phyloP scores from a whole-genome alignment of 2,113 vertebrate genomes.

The Cromileptes altivelis region DNA sequence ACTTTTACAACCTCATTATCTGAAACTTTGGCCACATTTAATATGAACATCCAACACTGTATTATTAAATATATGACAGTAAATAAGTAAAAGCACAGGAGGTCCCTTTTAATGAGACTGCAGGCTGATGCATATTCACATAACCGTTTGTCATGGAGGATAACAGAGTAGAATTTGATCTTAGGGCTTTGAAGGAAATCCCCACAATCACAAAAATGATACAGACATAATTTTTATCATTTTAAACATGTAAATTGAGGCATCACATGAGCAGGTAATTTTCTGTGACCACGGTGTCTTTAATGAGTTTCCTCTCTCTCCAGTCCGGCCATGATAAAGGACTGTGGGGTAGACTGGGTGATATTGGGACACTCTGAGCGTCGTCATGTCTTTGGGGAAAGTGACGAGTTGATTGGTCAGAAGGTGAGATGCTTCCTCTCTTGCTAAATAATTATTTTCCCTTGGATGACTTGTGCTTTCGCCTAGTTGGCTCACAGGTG shows the following conservation, averaged over 20 bases:
- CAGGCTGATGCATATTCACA: neutral
- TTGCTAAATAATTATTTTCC: no score
- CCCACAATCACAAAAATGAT: neutral
- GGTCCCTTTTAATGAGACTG: neutral
- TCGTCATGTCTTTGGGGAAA: conserved; percentile 93
- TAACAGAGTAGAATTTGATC: no score
- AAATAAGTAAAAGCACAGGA: no score
- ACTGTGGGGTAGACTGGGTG: conserved; percentile 91
- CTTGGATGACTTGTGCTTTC: no score
- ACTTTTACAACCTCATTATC: no score
- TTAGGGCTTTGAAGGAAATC: neutral
- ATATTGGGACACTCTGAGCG: conserved; percentile 94
- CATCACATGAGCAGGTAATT: neutral
- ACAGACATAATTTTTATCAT: no score
- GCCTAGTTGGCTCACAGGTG: no score
- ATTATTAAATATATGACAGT: no score
- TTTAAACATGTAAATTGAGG: neutral
- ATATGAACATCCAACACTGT: no score
- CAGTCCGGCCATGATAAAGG: conserved; percentile 96
- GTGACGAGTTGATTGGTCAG: conserved; percentile 93
- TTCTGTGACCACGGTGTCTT: neutral
- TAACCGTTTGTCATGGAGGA: neutral
- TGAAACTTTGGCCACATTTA: no score
- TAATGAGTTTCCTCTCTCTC: neutral
- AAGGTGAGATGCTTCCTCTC: conserved; percentile 74